Base-by-base conservation (phyloP, 2,113 vertebrate species). In the Apodemus sylvaticus region DNA sequence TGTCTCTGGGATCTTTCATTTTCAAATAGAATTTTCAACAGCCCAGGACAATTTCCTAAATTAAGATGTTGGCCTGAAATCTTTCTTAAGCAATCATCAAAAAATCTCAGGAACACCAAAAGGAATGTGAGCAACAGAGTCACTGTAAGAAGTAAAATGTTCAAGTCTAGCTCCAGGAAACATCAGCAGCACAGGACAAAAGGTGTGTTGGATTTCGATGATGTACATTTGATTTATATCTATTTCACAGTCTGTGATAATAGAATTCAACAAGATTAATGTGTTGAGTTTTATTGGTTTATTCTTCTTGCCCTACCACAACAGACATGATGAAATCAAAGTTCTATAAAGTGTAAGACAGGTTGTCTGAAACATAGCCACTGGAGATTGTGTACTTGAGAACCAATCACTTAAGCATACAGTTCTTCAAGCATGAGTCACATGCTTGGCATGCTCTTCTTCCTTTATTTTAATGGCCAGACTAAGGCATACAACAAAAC, bases 361-460 rank as follows among this genome's bases (percentile, higher is more conserved):
- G 13, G 8, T 36, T 51, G 14, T 24, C 7, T 64, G 53, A 76
- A 68, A 12, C 0, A 87, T 4, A 60, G 29, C 19, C 55, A 82
- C 29, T 58, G 60, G 24, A 60, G 86, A 12, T 17, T 42, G 1
- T 58, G n/a, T 42, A 3, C 3, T 48, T 86, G 5, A 42, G 17
- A 48, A 85, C 1, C 17, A 29, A 45, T 3, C 3, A 5, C 0
- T 20, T 48, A 55, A 68, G 24, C 31, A 55, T 51, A 66, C 10
- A 45, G 1, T 60, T 79, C 19, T 73, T 60, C 62, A 62, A 45
- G 10, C 8, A 4, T 58, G 5, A 3, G 5, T 9, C 36, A 26
- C 1, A 1, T 45, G 24, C 24, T 0, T 7, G 5, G 7, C 8
- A 19, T 11, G 1, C 24, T 4, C n/a, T 82, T 60, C 19, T 48